Evolutionary conservation across 2,797 vertebrate genomes (phyloP).

Genomic region (Chaunax sp.): DNA sequence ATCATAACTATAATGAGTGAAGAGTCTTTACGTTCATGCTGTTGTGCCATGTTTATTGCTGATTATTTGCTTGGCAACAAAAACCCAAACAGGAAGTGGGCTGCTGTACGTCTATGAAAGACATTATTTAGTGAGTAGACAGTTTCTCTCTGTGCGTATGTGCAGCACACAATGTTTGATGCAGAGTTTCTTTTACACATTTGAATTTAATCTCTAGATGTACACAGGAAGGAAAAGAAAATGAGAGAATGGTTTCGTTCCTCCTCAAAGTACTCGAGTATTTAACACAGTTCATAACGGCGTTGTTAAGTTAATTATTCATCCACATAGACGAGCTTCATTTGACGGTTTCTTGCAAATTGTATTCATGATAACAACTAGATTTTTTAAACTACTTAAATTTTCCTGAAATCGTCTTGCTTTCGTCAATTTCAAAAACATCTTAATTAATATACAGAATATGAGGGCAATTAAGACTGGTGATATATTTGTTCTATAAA

Average conservation of each 20-base stretch:
- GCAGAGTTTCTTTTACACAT: slow-evolving; percentile 8
- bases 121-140: neutral
- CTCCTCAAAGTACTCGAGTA: neutral
- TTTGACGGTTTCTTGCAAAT: slow-evolving; percentile 3
- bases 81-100: slow-evolving; percentile 49
- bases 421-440: neutral
- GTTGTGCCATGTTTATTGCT: slow-evolving; percentile 19
- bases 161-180: neutral
- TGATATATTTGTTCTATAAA: neutral
- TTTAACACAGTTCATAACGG: neutral
- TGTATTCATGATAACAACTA: slow-evolving; percentile 7
- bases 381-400: neutral
- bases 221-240: neutral
- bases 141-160: slow-evolving; percentile 38
- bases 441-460: neutral
- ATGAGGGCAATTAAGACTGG: neutral
- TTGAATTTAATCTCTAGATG: neutral
- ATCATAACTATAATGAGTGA: too few species aligned
- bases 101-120: neutral
- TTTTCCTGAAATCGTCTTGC: neutral
- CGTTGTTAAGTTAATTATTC: slow-evolving; percentile 9
- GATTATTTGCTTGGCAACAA: slow-evolving; percentile 11
- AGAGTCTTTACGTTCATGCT: slow-evolving; percentile 3
- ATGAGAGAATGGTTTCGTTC: neutral
- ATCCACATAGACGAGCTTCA: neutral